phyloP scores from a whole-genome alignment of 2,797 vertebrate genomes.

The Lates japonicus region DNA sequence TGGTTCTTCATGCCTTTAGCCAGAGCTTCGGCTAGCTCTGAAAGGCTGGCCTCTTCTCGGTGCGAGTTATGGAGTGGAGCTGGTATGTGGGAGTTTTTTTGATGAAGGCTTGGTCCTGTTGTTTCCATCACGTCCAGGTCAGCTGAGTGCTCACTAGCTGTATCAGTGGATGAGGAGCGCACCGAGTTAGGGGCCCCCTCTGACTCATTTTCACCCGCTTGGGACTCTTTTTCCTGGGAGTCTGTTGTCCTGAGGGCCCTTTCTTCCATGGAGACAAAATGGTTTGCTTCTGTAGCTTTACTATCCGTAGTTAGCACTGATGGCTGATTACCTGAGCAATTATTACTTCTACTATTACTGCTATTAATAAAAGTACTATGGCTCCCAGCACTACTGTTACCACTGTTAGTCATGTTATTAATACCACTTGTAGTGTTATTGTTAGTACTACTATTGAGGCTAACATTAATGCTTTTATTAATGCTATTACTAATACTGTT shows the following conservation, averaged over 20 bases:
- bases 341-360: conserved; percentile 74
- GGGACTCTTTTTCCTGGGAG: conserved; percentile 68
- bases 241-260: conserved; percentile 66
- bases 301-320: conserved; percentile 69
- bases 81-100: conserved; percentile 52
- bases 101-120: conserved; percentile 66
- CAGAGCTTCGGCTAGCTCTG: conserved; percentile 81
- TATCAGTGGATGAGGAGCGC: conserved; percentile 92
- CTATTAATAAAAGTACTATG: conserved; percentile 70
- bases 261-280: conserved; percentile 63
- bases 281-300: conserved; percentile 69
- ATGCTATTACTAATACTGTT: conserved; percentile 69
- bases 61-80: conserved; percentile 52
- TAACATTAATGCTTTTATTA: conserved; percentile 60
- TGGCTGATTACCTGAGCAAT: conserved; percentile 81
- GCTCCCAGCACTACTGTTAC: conserved; percentile 68
- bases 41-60: conserved; percentile 62
- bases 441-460: conserved; percentile 53
- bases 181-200: conserved; percentile 83
- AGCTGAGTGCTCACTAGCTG: conserved; percentile 89
- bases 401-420: conserved; percentile 55
- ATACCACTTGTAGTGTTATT: conserved; percentile 58
- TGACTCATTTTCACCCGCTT: conserved; percentile 68
- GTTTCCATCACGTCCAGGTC: conserved; percentile 84
- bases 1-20: conserved; percentile 90